Percentiles rank a stretch among this genome's conserved stretches.
These are phyloP conservation scores for Oryzias sinensis DNA, from an alignment of 2,797 vertebrate species.

Conservation along the genomic window DNA sequence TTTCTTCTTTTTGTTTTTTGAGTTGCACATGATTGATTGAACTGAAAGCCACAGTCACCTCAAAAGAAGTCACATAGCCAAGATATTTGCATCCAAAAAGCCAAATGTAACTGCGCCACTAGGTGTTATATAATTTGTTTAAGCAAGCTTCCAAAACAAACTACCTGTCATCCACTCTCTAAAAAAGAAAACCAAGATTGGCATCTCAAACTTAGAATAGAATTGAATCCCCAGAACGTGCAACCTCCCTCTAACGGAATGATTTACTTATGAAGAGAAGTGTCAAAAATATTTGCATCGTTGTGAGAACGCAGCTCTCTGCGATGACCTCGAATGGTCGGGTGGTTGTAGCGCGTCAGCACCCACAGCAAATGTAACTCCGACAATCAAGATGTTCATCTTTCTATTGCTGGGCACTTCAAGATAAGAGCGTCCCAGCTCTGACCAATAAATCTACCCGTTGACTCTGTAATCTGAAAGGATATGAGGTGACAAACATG, in stretches of 20 bases:
- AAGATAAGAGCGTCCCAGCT: constrained; percentile 73
- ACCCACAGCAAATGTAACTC: constrained; percentile 49
- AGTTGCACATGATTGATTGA: constrained; percentile 52
- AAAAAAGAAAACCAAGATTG: not conserved
- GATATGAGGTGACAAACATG: constrained; percentile 85
- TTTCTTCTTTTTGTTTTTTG: constrained; percentile 20
- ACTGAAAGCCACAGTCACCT: constrained; percentile 43
- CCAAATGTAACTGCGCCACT: constrained; percentile 32
- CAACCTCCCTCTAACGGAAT: constrained; percentile 14
- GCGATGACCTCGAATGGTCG: constrained; percentile 35
- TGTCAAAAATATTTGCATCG: constrained; percentile 70
- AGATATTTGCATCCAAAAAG: constrained; percentile 70
- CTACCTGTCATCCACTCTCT: constrained; percentile 32
- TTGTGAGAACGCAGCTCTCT: constrained; percentile 53
- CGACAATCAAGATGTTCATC: constrained; percentile 29
- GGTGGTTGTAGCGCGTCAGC: constrained; percentile 43
- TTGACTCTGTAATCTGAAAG: constrained; percentile 83
- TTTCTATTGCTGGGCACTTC: constrained; percentile 68
- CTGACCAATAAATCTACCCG: constrained; percentile 77
- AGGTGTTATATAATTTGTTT: constrained; percentile 44
- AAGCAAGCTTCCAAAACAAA: constrained; percentile 51
- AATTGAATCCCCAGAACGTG: constrained; percentile 17
- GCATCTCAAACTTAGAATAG: too few relatives aligned
- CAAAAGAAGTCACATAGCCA: constrained; percentile 3
- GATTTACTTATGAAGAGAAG: constrained; percentile 65